Evolutionary conservation across 1,140 invertebrate genomes (phyloP).

Genomic region (Gonioctena quinquepunctata): DNA sequence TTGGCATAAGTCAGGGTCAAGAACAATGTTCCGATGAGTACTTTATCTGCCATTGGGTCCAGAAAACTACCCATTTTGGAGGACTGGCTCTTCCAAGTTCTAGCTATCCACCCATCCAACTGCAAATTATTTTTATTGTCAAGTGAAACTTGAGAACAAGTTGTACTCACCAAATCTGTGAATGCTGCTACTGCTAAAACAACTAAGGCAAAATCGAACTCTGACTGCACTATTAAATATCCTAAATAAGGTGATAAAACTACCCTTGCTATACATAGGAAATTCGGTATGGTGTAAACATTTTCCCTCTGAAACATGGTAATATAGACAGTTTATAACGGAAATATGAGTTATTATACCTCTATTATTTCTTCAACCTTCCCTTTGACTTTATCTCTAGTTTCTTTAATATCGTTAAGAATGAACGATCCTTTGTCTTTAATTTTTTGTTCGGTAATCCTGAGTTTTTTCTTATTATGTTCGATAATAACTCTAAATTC

Average conservation of each 20-base stretch:
- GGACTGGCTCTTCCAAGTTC: conserved; percentile 87
- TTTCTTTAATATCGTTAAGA: conserved; percentile 70
- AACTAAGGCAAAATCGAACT: conserved; percentile 74
- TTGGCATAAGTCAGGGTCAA: conserved; percentile 82
- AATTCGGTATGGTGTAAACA: conserved; percentile 91
- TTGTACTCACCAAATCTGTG: conserved; percentile 73
- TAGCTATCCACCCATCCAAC: conserved; percentile 95
- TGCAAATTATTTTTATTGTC: conserved; percentile 61
- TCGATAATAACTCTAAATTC: conserved; percentile 44
- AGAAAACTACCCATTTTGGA: conserved; percentile 92
- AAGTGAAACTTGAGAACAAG: not conserved
- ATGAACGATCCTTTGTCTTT: conserved; percentile 63
- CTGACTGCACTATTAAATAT: conserved; percentile 74
- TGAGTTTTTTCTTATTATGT: conserved; percentile 63
- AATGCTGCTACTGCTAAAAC: conserved; percentile 78
- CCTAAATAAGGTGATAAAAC: conserved; percentile 82
- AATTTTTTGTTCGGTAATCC: conserved; percentile 61
- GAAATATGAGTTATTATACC: conserved; percentile 47
- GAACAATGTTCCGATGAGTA: conserved; percentile 88
- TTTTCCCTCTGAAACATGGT: conserved; percentile 75
- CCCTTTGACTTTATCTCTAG: conserved; percentile 62
- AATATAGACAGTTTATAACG: not conserved
- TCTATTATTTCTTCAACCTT: conserved; percentile 71
- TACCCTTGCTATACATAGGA: conserved; percentile 84
- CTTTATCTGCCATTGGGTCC: conserved; percentile 98